Conservation (phyloP, 2,797 vertebrate species). For the Odontamblyopus lacepedii region DNA sequence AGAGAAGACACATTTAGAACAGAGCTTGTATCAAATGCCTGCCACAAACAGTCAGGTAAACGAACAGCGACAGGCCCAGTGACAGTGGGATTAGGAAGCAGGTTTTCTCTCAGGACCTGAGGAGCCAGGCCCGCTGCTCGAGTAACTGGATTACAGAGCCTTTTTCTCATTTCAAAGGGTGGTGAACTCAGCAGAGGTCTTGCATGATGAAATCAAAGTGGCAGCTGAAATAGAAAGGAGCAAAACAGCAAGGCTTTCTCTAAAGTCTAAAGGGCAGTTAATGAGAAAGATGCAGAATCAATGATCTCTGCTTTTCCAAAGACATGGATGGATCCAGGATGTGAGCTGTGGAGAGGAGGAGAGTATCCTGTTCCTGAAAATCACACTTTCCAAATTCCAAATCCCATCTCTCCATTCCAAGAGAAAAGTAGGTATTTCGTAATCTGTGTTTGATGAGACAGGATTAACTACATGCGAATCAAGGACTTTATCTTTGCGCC, state of each 20-base stretch:
- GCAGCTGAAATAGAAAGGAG: constrained; percentile 85
- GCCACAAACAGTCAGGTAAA: constrained; percentile 72
- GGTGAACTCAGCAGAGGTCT: constrained; percentile 93
- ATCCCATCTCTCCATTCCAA: not conserved
- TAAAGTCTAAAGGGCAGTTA: constrained; percentile 51
- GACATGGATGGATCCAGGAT: constrained; percentile 16
- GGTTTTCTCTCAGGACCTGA: constrained; percentile 81
- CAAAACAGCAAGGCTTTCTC: constrained; percentile 80
- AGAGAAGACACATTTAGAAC: constrained; percentile 56
- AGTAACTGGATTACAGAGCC: constrained; percentile 93
- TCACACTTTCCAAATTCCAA: not conserved
- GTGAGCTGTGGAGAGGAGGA: not conserved
- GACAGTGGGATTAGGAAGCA: constrained; percentile 72
- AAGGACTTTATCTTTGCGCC: not conserved
- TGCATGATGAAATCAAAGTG: constrained; percentile 97
- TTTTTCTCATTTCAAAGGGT: constrained; percentile 94
- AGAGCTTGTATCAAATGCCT: constrained; percentile 68
- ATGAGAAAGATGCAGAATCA: constrained; percentile 61
- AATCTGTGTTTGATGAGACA: not conserved
- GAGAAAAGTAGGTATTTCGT: not conserved
- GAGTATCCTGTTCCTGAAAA: not conserved
- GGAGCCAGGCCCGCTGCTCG: constrained; percentile 79
- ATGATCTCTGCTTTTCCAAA: constrained; percentile 48
- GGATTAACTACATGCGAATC: not conserved
- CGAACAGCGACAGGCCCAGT: constrained; percentile 46